A percentile compares a stretch with the other conserved stretches of the same genome.
These are phyloP conservation scores for Trichacis sp. DNA, from an alignment of 2,888 invertebrate genomes.

Conservation along the genomic window DNA sequence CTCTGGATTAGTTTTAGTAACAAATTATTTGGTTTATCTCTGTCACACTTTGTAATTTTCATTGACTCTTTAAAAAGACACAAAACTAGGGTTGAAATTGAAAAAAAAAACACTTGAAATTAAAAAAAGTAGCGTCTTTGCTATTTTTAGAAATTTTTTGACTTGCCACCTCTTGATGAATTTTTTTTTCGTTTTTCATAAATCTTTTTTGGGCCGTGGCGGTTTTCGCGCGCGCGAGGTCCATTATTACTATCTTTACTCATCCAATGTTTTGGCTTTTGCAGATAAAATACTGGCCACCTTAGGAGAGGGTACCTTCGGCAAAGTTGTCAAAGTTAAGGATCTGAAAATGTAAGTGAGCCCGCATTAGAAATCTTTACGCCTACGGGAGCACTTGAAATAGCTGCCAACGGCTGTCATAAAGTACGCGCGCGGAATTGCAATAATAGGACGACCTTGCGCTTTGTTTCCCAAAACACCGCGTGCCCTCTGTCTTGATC, in stretches of 20 bases:
- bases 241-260: slow-evolving; percentile 47
- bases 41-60: no score
- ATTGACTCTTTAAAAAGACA: no score
- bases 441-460: slow-evolving; percentile 62
- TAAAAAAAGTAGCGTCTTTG: no score
- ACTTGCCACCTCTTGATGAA: no score
- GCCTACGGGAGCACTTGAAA: slow-evolving; percentile 15
- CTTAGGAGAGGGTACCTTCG: slow-evolving; percentile 99
- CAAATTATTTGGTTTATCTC: no score
- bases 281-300: slow-evolving; percentile 99
- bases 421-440: slow-evolving; percentile 51
- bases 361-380: neutral
- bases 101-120: no score
- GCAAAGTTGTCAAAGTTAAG: slow-evolving; percentile 99
- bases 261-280: slow-evolving; percentile 75
- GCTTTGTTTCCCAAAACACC: slow-evolving; percentile 50
- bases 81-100: no score
- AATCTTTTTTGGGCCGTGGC: no score
- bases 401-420: slow-evolving; percentile 50
- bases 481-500: slow-evolving; percentile 39
- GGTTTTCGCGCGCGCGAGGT: slow-evolving; percentile 50
- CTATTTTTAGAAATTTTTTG: no score
- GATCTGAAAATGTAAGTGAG: slow-evolving; percentile 91
- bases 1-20: no score
- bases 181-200: no score